Base-by-base conservation (phyloP, 2,888 invertebrate genomes). In the Saturnia japonica region DNA sequence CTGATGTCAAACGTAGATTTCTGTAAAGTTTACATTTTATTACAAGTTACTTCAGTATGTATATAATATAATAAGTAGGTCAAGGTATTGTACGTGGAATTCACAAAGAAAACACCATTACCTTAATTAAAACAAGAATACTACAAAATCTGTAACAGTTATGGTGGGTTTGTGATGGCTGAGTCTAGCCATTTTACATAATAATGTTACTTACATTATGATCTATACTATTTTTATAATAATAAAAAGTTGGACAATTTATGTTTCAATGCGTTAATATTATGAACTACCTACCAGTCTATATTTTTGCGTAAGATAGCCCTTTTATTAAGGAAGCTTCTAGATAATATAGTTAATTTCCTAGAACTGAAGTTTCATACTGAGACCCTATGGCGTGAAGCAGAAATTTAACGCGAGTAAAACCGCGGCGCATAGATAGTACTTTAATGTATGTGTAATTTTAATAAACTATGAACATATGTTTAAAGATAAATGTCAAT, bases 81-180 rank as follows among this genome's bases (percentile, higher is more conserved):
- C 57, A 60, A 60, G 57, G 57, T 60, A 60, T 60, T 60, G 14
- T 25, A 28, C 14, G 54, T 54, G 22, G 54, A 54, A 22, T 54
- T 22, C 22, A 54, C 22, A 54, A n/a, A 54, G 54, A 9, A 54
- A 54, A 54, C 22, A 54, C 22, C 9, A 54, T 54, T 22, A 22
- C 19, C n/a, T 51, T 51, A 54, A 6, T 34, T 34, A 2, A 34
- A 34, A 34, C 34, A 34, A 34, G 34, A 22, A 54, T 22, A 54
- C 54, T n/a, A 22, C 22, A 54, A 54, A 51, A 54, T n/a, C n/a
- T 54, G 11, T 54, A 54, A 54, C 9, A 54, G 54, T 54, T 54
- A 54, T 60, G 57, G 57, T 60, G 57, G 57, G 57, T 25, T 60
- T 54, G 12, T 54, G 22, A 54, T 54, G 54, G 54, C 22, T 54